A percentile compares a stretch with the other conserved stretches of the same genome.
These are phyloP conservation scores for Lycaena phlaeas DNA, from an alignment of 2,888 invertebrate species.

Conservation along the genomic window DNA sequence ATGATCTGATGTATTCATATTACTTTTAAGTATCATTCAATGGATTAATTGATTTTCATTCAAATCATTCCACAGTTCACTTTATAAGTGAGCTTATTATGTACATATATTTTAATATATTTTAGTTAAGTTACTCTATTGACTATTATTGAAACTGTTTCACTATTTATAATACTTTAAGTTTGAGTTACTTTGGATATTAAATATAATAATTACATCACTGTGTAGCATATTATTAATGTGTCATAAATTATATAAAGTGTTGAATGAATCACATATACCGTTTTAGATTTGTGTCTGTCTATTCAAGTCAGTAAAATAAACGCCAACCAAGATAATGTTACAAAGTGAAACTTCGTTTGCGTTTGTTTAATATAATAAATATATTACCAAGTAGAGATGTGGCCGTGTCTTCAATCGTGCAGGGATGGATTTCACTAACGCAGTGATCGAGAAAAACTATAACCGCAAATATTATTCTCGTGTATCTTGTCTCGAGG, in stretches of 20 bases:
- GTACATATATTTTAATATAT: constrained; percentile 5
- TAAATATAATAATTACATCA: background rate
- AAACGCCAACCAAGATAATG: background rate
- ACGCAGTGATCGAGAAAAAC: too few relatives aligned
- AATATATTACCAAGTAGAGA: background rate
- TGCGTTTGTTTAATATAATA: background rate
- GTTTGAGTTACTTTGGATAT: background rate
- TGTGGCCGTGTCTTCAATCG: background rate
- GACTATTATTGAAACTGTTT: background rate
- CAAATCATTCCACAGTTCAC: constrained; percentile 1
- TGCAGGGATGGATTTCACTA: too few relatives aligned
- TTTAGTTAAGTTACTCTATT: background rate
- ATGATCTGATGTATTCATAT: too few relatives aligned
- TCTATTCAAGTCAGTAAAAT: background rate
- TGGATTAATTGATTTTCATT: too few relatives aligned
- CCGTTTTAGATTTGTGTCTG: background rate
- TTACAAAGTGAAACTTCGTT: background rate
- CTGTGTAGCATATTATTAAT: constrained; percentile 1
- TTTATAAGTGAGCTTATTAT: background rate
- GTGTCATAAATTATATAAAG: constrained; percentile 1
- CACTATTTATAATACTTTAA: constrained; percentile 4
- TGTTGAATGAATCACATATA: background rate
- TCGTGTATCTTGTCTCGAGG: too few relatives aligned
- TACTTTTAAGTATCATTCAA: too few relatives aligned
- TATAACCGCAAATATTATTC: too few relatives aligned